phyloP scores from a whole-genome alignment of 2,888 invertebrate species.

The Diachrysia chrysitis region DNA sequence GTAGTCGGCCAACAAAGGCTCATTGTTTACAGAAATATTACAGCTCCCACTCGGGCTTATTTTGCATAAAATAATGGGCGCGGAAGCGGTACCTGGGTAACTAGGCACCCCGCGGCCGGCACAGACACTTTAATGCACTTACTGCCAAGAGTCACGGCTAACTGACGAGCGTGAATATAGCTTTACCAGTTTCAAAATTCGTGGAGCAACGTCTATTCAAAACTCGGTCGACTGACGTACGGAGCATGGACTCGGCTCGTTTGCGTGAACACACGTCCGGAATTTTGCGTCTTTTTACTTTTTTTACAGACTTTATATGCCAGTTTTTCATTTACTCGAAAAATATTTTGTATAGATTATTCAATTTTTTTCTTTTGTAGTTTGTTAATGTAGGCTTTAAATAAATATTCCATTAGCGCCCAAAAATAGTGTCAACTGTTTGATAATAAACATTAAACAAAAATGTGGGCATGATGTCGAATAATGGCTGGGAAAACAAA shows the following conservation, averaged over 20 bases:
- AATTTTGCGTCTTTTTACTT: conserved; percentile 60
- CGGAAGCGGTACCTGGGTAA: conserved; percentile 69
- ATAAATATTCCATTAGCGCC: no score
- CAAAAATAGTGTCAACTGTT: no score
- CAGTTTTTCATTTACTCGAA: conserved; percentile 24
- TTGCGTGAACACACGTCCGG: conserved; percentile 53
- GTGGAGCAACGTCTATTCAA: conserved; percentile 62
- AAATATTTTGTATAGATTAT: conserved; percentile 18
- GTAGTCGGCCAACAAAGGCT: conserved; percentile 69
- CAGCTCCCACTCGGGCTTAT: conserved; percentile 72
- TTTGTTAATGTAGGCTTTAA: neutral
- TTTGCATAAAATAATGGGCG: conserved; percentile 82
- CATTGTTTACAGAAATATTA: conserved; percentile 80
- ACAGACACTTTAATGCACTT: conserved; percentile 80
- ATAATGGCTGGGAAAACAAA: neutral
- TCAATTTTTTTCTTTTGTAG: neutral
- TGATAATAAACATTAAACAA: no score
- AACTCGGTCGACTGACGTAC: conserved; percentile 63
- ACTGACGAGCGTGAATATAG: conserved; percentile 70
- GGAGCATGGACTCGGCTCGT: conserved; percentile 49
- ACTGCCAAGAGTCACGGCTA: conserved; percentile 67
- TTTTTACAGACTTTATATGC: conserved; percentile 21
- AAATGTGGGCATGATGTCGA: no score
- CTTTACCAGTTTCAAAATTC: conserved; percentile 70
- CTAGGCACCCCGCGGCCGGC: conserved; percentile 53